Conservation (phyloP, 2,888 invertebrate species). For the Mesopsocus fuscifrons region DNA sequence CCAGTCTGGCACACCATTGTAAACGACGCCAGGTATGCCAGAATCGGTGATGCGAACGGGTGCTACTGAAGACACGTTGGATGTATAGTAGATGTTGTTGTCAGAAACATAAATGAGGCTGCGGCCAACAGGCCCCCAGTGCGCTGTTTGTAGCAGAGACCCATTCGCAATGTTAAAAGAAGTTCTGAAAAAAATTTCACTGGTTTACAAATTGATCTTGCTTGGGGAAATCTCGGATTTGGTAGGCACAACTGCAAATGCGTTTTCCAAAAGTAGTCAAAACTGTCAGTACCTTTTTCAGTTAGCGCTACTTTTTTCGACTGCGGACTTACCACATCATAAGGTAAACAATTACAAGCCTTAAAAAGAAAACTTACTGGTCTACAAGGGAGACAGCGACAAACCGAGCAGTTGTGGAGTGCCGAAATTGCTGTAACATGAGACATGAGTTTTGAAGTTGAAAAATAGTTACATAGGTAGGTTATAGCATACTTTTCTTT, state of each 20-base stretch:
- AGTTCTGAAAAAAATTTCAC: too few relatives aligned
- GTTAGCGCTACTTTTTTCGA: too few relatives aligned
- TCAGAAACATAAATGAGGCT: conserved; percentile 47
- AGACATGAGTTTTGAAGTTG: too few relatives aligned
- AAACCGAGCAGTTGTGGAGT: not conserved
- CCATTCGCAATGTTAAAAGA: conserved; percentile 12
- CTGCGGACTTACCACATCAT: too few relatives aligned
- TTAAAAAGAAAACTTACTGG: not conserved
- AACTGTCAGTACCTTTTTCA: too few relatives aligned
- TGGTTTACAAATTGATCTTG: too few relatives aligned
- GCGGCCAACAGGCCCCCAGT: conserved; percentile 59
- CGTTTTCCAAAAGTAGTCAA: too few relatives aligned
- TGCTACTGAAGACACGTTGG: conserved; percentile 15
- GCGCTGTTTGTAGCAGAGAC: conserved; percentile 40
- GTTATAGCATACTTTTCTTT: too few relatives aligned
- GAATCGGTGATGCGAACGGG: conserved; percentile 40
- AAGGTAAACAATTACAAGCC: too few relatives aligned
- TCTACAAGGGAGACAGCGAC: not conserved
- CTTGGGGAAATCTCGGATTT: too few relatives aligned
- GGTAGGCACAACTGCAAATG: too few relatives aligned
- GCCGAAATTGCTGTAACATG: not conserved
- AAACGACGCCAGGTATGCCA: conserved; percentile 39
- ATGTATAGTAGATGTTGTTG: conserved; percentile 60
- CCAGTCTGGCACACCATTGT: conserved; percentile 86
- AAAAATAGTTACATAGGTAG: too few relatives aligned